Base-by-base conservation (phyloP, 2,797 vertebrate species). In the Simalia tracyae region DNA sequence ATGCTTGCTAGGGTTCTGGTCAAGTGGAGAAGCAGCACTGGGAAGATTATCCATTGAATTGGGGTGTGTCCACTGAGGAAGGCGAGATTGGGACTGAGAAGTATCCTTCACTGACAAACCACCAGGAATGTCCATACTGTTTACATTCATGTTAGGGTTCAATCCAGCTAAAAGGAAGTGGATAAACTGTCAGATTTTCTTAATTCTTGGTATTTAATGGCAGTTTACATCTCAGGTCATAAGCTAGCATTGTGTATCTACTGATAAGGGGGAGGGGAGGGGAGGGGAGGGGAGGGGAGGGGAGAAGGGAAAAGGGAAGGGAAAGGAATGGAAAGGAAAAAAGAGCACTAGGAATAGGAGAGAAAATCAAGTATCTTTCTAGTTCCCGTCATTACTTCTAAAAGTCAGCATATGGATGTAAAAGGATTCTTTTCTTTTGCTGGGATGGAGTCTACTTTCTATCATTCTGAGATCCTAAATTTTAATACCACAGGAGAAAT, bases 31-130 rank as follows among this genome's bases (percentile, higher is more conserved):
- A 97, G 98, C 98, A 98, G 98, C 98, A 97, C 98, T 98, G 95
- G 98, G 97, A 95, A 99, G 97, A 97, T 97, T 98, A 95, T 99
- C 99, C 97, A 99, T 98, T 92, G 99, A 98, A 97, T 98, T 99
- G 96, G 99, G 98, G 97, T 99, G 99, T 94, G 99, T 99, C 99
- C 99, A 99, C 97, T 99, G 99, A 95, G 99, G 99, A 97, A 99
- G 98, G 97, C 99, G 99, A 91, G 99, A 99, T 96, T 99, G 99
- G 96, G 99, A 99, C 97, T 98, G 99, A 95, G 98, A 98, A 91
- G 98, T 97, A 96, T 99, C 99, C 98, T 99, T 99, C 97, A 99
- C 98, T 94, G 98, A 98, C 97, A 99, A 96, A 96, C 98, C 98
- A 93, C 99, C 98, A 94, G 97, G 94, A 96, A 99, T 98, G 97